Base-by-base conservation (phyloP, 2,113 vertebrate species). In the Gnathonemus longibarbis region DNA sequence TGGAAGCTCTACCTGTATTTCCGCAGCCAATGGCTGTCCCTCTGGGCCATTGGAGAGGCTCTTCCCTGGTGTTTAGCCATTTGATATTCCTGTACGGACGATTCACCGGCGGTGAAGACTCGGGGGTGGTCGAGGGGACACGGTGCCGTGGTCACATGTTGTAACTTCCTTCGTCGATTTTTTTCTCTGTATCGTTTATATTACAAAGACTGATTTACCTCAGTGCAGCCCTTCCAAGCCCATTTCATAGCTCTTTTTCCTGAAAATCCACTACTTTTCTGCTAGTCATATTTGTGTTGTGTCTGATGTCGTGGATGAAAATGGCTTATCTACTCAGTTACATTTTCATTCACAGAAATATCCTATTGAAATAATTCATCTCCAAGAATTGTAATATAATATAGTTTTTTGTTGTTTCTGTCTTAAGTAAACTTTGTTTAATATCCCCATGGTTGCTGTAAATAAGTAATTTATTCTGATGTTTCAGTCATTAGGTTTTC, bases 1-100 rank as follows among this genome's bases (percentile, higher is more conserved):
- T 91, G 96, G 91, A 96, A 97, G 91, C 97, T 99, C 90, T 98
- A 97, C 94, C 91, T 98, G 94, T 98, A 98, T 95, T 99, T 99
- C 95, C 94, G 96, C 91, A 96, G 97, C 95, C 98, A 99, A 93
- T 97, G 98, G 97, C 94, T 98, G 89, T 97, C 96, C 95, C 98
- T 99, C 91, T 93, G 94, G 92, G 93, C 91, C 93, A 96, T 97
- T 92, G 95, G 96, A 0, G 93, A 97, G 95, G 97, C 97, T 93
- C 96, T 98, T 93, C 96, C 96, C 94, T 95, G 98, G 97, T 95
- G 84, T 92, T 92, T 91, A 93, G 93, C 93, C 94, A 95, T 80
- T 95, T 95, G 93, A 95, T 95, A 94, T 93, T 88, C 77, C 89
- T 91, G 10, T 50, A 48, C 7, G 46, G n/a, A 89, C 49, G 17